A percentile compares a stretch with the other conserved stretches of the same genome.
phyloP scores from a whole-genome alignment of 2,888 invertebrate species.

The Lutraria lutraria region DNA sequence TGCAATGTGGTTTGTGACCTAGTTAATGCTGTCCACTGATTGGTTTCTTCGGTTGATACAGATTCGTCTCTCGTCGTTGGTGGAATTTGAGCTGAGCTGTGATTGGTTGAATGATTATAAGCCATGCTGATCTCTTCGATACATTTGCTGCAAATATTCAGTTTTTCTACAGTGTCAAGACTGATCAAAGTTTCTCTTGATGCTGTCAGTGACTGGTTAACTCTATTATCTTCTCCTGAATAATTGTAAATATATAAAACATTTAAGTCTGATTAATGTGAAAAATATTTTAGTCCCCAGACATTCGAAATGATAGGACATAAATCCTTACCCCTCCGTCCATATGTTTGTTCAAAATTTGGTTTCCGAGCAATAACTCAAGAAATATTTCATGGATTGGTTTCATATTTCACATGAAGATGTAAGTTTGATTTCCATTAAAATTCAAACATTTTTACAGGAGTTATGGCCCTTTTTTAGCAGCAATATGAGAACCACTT shows the following conservation, averaged over 20 bases:
- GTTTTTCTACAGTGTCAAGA: not conserved
- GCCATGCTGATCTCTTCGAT: not conserved
- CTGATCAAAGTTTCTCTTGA: not conserved
- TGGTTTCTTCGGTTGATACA: not conserved
- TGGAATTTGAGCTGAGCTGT: not conserved
- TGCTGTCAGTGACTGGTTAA: not conserved
- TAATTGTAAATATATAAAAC: not conserved
- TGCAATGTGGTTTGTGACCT: not conserved
- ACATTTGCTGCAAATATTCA: not conserved
- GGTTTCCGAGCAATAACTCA: too few relatives aligned
- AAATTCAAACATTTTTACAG: too few relatives aligned
- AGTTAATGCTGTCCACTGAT: not conserved
- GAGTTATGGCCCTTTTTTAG: too few relatives aligned
- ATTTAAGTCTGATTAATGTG: not conserved
- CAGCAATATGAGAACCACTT: too few relatives aligned
- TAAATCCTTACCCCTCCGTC: too few relatives aligned
- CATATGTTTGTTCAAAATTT: too few relatives aligned
- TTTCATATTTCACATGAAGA: too few relatives aligned
- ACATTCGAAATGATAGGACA: too few relatives aligned
- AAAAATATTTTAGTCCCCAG: too few relatives aligned
- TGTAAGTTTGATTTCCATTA: too few relatives aligned
- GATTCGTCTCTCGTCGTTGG: not conserved
- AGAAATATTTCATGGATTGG: too few relatives aligned
- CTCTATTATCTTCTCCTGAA: not conserved
- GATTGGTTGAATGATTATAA: not conserved